phyloP scores from a whole-genome alignment of 2,797 vertebrate genomes.

The Clarias laeviceps region DNA sequence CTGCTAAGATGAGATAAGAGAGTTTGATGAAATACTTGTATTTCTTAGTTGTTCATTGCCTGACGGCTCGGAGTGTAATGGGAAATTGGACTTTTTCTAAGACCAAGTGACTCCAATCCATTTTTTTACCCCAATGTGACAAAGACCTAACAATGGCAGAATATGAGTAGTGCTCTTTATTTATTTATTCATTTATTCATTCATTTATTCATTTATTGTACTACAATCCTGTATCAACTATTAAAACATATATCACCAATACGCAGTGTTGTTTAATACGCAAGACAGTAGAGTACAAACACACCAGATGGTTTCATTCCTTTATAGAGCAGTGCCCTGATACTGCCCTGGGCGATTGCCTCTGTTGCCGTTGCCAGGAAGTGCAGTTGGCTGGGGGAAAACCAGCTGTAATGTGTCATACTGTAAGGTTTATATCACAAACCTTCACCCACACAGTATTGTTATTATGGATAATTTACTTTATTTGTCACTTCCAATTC shows the following conservation, averaged over 20 bases:
- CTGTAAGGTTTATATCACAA: not conserved
- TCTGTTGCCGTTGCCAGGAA: constrained; percentile 1
- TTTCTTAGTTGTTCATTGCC: not conserved
- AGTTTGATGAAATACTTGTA: not conserved
- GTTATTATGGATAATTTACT: not conserved
- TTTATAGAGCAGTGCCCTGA: not conserved
- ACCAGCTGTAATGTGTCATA: not conserved
- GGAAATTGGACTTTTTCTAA: not conserved
- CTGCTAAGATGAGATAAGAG: too few relatives aligned
- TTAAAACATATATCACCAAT: not conserved
- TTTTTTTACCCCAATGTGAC: too few relatives aligned
- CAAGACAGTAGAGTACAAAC: not conserved
- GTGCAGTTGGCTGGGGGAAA: not conserved
- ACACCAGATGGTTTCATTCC: not conserved
- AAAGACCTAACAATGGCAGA: too few relatives aligned
- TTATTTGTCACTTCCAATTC: not conserved
- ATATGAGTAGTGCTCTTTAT: too few relatives aligned
- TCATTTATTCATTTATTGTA: too few relatives aligned
- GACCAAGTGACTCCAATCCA: not conserved
- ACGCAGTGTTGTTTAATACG: not conserved
- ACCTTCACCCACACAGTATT: not conserved
- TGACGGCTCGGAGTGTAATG: not conserved
- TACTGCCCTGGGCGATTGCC: not conserved
- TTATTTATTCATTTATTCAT: too few relatives aligned
- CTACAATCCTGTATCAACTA: not conserved